Conservation (phyloP, 1,140 invertebrate genomes). For the Aphelenchoides fujianensis region DNA sequence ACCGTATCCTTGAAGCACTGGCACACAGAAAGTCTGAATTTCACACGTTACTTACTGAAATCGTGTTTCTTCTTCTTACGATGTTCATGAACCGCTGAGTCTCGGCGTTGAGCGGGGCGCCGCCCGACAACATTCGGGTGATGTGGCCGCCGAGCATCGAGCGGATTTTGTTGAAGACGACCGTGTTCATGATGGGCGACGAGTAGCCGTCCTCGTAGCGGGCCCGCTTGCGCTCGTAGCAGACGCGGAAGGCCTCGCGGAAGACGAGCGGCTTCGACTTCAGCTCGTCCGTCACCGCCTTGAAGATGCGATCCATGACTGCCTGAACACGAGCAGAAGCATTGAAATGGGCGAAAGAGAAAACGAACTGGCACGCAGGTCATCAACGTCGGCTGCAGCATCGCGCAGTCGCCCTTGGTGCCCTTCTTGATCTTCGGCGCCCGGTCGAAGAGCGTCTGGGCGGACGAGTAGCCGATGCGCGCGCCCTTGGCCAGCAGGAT, state of each 20-base stretch:
- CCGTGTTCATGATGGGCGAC: slow-evolving; percentile 74
- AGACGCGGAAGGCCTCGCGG: slow-evolving; percentile 62
- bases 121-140: slow-evolving; percentile 81
- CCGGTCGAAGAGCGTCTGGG: slow-evolving; percentile 84
- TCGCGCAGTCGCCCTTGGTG: slow-evolving; percentile 76
- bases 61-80: too few species aligned
- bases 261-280: slow-evolving; percentile 49
- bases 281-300: slow-evolving; percentile 62
- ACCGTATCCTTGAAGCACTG: slow-evolving; percentile 91
- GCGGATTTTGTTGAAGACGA: slow-evolving; percentile 76
- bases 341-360: not conserved
- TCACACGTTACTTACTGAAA: too few species aligned
- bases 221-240: slow-evolving; percentile 61
- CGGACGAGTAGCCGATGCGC: slow-evolving; percentile 90
- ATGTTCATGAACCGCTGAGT: slow-evolving; percentile 90
- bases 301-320: slow-evolving; percentile 63
- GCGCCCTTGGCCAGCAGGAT: slow-evolving; percentile 70
- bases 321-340: slow-evolving; percentile 40
- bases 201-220: slow-evolving; percentile 78
- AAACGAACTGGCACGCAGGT: slow-evolving; percentile 82
- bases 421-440: slow-evolving; percentile 90
- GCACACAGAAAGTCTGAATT: slow-evolving; percentile 84
- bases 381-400: slow-evolving; percentile 85
- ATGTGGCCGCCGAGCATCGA: slow-evolving; percentile 80
- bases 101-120: slow-evolving; percentile 86